Conservation (phyloP, 2,888 invertebrate genomes). For the Drosophila sordidula region DNA sequence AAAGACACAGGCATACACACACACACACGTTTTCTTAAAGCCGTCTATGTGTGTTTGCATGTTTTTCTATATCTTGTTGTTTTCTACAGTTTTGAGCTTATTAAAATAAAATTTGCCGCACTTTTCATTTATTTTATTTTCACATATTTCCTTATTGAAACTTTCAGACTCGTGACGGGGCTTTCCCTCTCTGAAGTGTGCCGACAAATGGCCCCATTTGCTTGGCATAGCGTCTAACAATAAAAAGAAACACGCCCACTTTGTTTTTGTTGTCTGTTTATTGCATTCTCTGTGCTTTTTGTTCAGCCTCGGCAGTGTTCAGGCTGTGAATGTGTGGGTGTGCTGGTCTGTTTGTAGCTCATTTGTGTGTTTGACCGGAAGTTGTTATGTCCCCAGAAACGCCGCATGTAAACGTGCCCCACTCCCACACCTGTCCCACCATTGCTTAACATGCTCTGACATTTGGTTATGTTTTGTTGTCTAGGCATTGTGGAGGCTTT, state of each 20-base stretch:
- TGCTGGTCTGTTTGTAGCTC: constrained; percentile 51
- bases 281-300: constrained; percentile 42
- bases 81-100: constrained; percentile 55
- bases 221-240: constrained; percentile 26
- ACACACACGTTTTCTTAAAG: constrained; percentile 6
- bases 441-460: background rate
- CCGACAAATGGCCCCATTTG: constrained; percentile 61
- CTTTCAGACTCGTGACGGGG: constrained; percentile 42
- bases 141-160: constrained; percentile 70
- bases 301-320: background rate
- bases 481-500: background rate
- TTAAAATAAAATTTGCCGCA: constrained; percentile 63
- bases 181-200: constrained; percentile 34
- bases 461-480: constrained; percentile 13
- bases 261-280: constrained; percentile 38
- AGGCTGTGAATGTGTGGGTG: constrained; percentile 13
- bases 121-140: constrained; percentile 67
- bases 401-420: constrained; percentile 7
- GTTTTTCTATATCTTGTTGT: constrained; percentile 1
- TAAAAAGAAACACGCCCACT: constrained; percentile 26
- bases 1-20: constrained; percentile 6
- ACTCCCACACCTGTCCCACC: background rate
- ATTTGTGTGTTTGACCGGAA: constrained; percentile 65
- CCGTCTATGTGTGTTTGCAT: constrained; percentile 1
- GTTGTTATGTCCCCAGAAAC: constrained; percentile 51